Evolutionary conservation across 2,797 vertebrate genomes (phyloP).

Genomic region (Rhinophrynus dorsalis): DNA sequence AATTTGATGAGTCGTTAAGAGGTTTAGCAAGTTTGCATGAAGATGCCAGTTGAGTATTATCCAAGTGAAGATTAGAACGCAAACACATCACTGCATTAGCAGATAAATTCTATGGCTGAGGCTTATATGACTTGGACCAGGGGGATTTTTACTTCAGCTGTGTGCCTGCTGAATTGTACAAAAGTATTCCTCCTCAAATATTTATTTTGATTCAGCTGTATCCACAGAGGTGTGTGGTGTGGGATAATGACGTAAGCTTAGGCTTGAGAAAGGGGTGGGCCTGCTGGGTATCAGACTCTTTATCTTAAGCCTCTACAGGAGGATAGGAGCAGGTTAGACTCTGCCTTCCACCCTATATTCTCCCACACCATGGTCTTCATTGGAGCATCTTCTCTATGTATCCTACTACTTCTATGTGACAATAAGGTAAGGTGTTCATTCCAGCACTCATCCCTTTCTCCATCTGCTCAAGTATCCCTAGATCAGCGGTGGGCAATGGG

Average conservation of each 20-base stretch:
- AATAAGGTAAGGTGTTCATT: neutral
- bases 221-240: neutral
- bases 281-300: neutral
- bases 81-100: too few relatives aligned
- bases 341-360: neutral
- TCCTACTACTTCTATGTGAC: neutral
- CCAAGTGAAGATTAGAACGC: too few relatives aligned
- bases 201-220: neutral
- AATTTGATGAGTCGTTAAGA: too few relatives aligned
- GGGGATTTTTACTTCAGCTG: neutral
- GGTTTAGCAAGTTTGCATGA: too few relatives aligned
- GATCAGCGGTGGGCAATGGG: too few relatives aligned
- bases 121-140: neutral
- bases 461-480: too few relatives aligned
- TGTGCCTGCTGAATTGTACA: neutral
- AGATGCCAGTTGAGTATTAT: too few relatives aligned
- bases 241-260: neutral
- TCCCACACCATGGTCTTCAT: neutral
- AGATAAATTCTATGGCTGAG: too few relatives aligned
- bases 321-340: neutral
- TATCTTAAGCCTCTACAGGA: neutral
- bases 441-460: too few relatives aligned
- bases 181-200: neutral
- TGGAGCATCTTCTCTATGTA: neutral
- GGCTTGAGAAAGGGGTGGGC: neutral